A percentile compares a stretch with the other conserved stretches of the same genome.
These are phyloP conservation scores for Malurus cyaneus DNA, from an alignment of 2,113 vertebrate species.

Conservation along the genomic window DNA sequence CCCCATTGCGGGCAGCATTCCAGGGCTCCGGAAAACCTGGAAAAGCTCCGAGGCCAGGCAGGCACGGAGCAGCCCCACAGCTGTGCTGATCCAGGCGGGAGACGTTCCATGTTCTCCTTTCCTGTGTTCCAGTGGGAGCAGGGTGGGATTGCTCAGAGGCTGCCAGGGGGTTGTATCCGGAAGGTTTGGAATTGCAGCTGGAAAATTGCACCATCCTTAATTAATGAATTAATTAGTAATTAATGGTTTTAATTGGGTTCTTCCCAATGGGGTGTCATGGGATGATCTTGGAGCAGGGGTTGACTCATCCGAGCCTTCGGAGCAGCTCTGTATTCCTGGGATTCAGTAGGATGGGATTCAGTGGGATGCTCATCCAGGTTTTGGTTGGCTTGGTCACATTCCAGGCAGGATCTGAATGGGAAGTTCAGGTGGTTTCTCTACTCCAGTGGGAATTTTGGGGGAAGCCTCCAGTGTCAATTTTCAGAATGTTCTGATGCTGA, in stretches of 20 bases:
- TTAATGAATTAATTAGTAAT: neutral
- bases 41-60: neutral
- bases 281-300: neutral
- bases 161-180: accelerated
- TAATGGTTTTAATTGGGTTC: neutral
- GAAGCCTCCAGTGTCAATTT: accelerated
- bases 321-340: neutral
- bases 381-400: neutral
- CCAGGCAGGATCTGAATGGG: neutral
- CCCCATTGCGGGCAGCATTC: neutral
- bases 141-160: accelerated
- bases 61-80: neutral
- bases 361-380: neutral
- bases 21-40: neutral
- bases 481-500: neutral
- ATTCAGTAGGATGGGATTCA: neutral
- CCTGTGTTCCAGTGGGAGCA: neutral
- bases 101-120: neutral
- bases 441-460: neutral
- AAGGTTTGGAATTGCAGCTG: neutral
- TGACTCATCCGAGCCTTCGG: neutral
- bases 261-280: neutral
- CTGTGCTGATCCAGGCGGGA: neutral
- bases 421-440: neutral
- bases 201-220: neutral